A percentile compares a stretch with the other conserved stretches of the same genome.
These are phyloP conservation scores for Sylvietta virens DNA, from an alignment of 2,113 vertebrate species.

Conservation along the genomic window DNA sequence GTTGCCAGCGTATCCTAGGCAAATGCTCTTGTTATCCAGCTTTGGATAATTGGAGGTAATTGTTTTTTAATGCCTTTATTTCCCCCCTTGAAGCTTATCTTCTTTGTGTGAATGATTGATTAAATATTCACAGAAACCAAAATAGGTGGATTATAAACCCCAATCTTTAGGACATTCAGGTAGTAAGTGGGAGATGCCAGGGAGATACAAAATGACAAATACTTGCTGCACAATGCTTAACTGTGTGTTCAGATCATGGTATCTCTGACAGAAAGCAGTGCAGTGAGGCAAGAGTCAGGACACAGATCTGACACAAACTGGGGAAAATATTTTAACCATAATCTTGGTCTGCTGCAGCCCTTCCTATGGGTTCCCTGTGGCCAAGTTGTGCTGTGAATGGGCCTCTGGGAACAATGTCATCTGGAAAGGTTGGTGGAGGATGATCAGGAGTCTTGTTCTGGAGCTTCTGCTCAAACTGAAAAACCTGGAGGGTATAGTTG, in stretches of 20 bases:
- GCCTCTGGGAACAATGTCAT: fast-evolving
- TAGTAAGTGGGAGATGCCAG: neutral
- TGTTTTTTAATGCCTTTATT: neutral
- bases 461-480: neutral
- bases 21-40: neutral
- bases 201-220: neutral
- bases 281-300: neutral
- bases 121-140: neutral
- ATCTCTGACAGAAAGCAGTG: neutral
- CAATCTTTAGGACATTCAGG: neutral
- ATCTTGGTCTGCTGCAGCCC: neutral
- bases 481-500: neutral
- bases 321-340: neutral
- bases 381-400: neutral
- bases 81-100: neutral
- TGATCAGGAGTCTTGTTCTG: neutral
- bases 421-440: neutral
- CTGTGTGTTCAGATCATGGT: fast-evolving
- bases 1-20: neutral
- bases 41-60: neutral
- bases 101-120: neutral
- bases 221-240: neutral
- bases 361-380: neutral
- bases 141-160: neutral
- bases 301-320: neutral